These are phyloP conservation scores for Pitangus sulphuratus DNA, from an alignment of 2,797 vertebrate species.

Conservation along the genomic window DNA sequence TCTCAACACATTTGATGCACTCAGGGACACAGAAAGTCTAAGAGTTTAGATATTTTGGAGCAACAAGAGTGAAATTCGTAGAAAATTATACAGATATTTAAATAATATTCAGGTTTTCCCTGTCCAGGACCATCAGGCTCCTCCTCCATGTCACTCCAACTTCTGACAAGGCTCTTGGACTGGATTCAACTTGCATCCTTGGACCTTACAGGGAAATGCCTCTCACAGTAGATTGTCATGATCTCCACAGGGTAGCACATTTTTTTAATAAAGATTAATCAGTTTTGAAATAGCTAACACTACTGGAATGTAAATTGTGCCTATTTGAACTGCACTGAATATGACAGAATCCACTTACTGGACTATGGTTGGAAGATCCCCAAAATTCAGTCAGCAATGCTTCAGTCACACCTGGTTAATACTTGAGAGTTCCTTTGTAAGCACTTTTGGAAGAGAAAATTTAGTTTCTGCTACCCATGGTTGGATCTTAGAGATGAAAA, in stretches of 20 bases:
- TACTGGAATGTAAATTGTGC: neutral
- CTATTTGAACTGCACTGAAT: neutral
- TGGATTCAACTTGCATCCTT: neutral
- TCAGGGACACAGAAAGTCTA: neutral
- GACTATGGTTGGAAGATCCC: neutral
- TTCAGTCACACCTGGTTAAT: neutral
- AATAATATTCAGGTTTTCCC: neutral
- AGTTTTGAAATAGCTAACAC: neutral
- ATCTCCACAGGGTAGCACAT: neutral
- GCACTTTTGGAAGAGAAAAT: neutral
- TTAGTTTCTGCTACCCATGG: neutral
- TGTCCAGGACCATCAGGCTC: neutral
- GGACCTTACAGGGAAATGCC: neutral
- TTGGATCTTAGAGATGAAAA: neutral
- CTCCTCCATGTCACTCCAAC: neutral
- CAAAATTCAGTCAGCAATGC: neutral
- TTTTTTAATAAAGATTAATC: conserved; percentile 8
- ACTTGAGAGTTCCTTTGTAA: neutral
- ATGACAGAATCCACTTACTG: fast-evolving
- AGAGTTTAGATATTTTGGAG: neutral
- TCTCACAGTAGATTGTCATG: neutral
- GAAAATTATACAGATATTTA: neutral
- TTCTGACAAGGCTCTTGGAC: neutral
- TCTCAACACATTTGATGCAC: neutral
- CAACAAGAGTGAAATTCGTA: neutral